A percentile compares a stretch with the other conserved stretches of the same genome.
These are phyloP conservation scores for Callipepla squamata DNA, from an alignment of 2,113 vertebrate species.

Conservation along the genomic window DNA sequence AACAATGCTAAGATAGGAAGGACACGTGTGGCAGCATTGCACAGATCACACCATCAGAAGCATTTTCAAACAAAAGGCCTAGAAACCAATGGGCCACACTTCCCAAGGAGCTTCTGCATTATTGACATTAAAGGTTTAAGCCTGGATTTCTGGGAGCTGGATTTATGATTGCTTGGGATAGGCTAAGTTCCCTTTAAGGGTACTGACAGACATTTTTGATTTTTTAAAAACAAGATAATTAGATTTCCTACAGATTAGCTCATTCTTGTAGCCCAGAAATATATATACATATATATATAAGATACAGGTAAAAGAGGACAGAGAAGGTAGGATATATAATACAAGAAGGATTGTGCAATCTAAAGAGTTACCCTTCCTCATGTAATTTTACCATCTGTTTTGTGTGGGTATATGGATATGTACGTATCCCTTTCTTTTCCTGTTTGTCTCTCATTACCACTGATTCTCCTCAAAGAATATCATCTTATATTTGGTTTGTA, in stretches of 20 bases:
- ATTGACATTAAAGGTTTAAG: not conserved
- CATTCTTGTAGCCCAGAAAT: not conserved
- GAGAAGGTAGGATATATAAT: not conserved
- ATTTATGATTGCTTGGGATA: not conserved
- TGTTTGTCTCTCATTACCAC: slow-evolving; percentile 16
- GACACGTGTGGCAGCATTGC: not conserved
- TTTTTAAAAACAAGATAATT: not conserved
- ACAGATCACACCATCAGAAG: not conserved
- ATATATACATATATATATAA: not conserved
- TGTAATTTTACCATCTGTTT: not conserved
- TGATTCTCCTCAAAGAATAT: not conserved
- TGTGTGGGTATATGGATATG: not conserved
- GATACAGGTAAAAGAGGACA: not conserved
- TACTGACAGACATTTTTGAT: not conserved
- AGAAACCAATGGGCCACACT: not conserved
- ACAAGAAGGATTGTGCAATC: not conserved
- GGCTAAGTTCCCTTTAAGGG: not conserved
- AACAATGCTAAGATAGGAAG: not conserved
- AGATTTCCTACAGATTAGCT: not conserved
- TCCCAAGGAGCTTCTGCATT: not conserved
- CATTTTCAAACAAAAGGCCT: not conserved
- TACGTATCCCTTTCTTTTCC: slow-evolving; percentile 31
- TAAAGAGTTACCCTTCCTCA: not conserved
- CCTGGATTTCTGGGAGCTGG: not conserved
- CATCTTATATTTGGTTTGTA: not conserved